Conservation (phyloP, 2,888 invertebrate genomes). For the Adela reaumurella region DNA sequence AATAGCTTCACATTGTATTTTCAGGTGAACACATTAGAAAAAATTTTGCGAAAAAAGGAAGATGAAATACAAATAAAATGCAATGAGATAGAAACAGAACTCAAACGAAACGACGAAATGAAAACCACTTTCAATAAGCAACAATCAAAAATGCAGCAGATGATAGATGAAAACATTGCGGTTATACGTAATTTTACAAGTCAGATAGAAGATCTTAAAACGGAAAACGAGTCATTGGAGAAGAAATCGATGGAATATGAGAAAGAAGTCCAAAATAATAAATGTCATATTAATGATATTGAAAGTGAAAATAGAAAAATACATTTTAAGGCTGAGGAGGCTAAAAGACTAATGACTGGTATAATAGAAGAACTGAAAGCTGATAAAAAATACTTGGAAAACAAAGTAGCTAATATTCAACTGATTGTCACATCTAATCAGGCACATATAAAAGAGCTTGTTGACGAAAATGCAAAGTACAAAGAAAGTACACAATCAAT, state of each 20-base stretch:
- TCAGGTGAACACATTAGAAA: slow-evolving; percentile 20
- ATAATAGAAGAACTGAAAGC: slow-evolving; percentile 17
- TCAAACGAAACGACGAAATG: slow-evolving; percentile 23
- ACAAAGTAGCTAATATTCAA: no score
- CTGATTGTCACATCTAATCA: no score
- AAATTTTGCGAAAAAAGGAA: slow-evolving; percentile 15
- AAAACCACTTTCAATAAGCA: slow-evolving; percentile 20
- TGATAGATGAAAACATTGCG: slow-evolving; percentile 27
- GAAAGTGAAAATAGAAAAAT: slow-evolving; percentile 12
- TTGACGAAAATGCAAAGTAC: no score
- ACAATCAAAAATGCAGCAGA: slow-evolving; percentile 20
- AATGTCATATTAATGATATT: slow-evolving; percentile 14
- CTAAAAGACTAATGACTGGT: slow-evolving; percentile 13
- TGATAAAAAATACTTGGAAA: slow-evolving; percentile 17
- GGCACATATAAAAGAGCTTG: no score
- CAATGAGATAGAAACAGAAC: no score
- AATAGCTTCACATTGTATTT: not conserved
- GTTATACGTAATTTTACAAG: slow-evolving; percentile 23
- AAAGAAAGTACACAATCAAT: no score
- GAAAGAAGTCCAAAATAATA: not conserved
- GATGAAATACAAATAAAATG: slow-evolving; percentile 18
- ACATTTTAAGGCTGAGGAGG: slow-evolving; percentile 14
- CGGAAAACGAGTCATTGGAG: no score
- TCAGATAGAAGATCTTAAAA: not conserved
- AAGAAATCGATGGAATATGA: no score